Percentiles rank a stretch among this genome's conserved stretches.
These are phyloP conservation scores for Sibirionetta formosa DNA, from an alignment of 2,797 vertebrate species.

Conservation along the genomic window DNA sequence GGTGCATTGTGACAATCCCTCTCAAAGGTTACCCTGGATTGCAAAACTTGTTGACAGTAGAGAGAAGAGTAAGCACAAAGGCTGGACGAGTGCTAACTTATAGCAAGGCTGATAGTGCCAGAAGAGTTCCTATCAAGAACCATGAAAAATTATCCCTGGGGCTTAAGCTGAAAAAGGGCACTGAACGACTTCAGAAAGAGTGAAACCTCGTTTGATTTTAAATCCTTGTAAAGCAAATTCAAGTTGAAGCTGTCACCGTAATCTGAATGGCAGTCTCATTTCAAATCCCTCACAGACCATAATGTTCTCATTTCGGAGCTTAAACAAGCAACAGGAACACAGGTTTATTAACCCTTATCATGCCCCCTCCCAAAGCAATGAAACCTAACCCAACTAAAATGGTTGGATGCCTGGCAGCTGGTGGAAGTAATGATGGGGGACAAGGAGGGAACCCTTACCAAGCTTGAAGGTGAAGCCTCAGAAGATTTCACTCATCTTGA, in stretches of 20 bases:
- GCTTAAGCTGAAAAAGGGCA: constrained; percentile 62
- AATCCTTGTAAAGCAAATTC: constrained; percentile 70
- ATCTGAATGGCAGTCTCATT: constrained; percentile 66
- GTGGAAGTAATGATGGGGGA: not conserved
- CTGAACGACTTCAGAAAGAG: not conserved
- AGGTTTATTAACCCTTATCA: constrained; percentile 65
- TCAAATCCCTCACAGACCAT: constrained; percentile 70
- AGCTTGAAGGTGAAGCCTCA: not conserved
- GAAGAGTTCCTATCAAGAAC: constrained; percentile 54
- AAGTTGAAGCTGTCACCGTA: constrained; percentile 45
- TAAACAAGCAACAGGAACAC: constrained; percentile 67
- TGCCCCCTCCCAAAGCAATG: not conserved
- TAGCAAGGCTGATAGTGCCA: constrained; percentile 47
- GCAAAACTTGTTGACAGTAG: constrained; percentile 42
- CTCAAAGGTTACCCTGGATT: constrained; percentile 27
- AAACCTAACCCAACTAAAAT: not conserved
- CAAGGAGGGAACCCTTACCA: not conserved
- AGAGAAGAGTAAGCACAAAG: constrained; percentile 28
- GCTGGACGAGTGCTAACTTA: constrained; percentile 13
- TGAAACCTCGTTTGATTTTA: constrained; percentile 73
- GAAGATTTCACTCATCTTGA: not conserved
- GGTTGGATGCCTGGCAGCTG: not conserved
- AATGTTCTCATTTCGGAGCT: constrained; percentile 74
- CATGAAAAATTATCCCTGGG: constrained; percentile 58
- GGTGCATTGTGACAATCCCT: not conserved